A percentile compares a stretch with the other conserved stretches of the same genome.
These are phyloP conservation scores for Mormyrus iriodes DNA, from an alignment of 2,113 vertebrate species.

Conservation along the genomic window DNA sequence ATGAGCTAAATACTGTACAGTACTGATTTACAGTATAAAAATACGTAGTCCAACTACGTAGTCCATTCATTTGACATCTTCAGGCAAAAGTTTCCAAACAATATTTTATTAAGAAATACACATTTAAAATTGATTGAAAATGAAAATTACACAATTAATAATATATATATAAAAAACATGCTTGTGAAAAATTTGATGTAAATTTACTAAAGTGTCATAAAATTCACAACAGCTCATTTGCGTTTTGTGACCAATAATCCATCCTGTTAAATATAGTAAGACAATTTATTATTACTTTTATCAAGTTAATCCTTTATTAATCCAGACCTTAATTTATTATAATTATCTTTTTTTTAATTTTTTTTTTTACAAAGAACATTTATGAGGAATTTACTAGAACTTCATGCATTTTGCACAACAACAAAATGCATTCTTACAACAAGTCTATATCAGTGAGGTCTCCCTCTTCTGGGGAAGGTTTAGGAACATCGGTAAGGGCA, in stretches of 20 bases:
- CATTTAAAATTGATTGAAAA: neutral
- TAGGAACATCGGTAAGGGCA: slow-evolving; percentile 16
- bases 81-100: neutral
- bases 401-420: neutral
- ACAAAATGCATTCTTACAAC: slow-evolving; percentile 2
- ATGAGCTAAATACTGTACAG: neutral
- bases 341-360: neutral
- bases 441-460: slow-evolving; percentile 42
- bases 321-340: neutral
- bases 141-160: neutral
- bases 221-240: neutral
- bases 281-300: neutral
- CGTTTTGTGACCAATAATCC: neutral
- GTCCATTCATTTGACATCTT: neutral
- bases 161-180: neutral
- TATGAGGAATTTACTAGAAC: neutral
- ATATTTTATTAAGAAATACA: neutral
- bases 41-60: neutral
- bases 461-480: neutral
- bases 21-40: neutral
- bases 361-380: neutral
- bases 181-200: neutral
- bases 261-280: neutral
- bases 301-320: neutral
- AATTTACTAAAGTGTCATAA: neutral